Base-by-base conservation (phyloP, 1,140 invertebrate genomes). In the Globodera rostochiensis region DNA sequence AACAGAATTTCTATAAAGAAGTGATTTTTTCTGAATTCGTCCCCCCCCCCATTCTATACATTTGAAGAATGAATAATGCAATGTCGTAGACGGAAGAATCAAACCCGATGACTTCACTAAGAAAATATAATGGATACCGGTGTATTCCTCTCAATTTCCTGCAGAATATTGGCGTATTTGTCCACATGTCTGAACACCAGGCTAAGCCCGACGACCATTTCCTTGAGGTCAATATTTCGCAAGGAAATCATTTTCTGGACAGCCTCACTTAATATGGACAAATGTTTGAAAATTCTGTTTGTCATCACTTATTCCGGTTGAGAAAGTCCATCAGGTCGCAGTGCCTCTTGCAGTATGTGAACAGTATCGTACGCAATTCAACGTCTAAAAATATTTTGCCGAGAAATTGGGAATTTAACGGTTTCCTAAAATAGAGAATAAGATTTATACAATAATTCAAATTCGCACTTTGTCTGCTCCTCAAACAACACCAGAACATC, bases 151-250 rank as follows among this genome's bases (percentile, higher is more conserved):
- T 97, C 95, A 73, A 98, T 91, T 91, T 99, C 97, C 91, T 98
- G 95, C 25, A 98, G 91, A 53, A 92, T 85, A 78, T 90, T 91
- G 15, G 95, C 94, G 90, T 98, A 98, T 90, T 97, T 97, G 86
- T 98, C 95, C 50, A 98, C 91, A 80, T 96, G 93, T 74, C 96
- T 93, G 90, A 98, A 98, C 7, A 96, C 95, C 91, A 95, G 95
- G 83, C 95, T 97, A 11, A 99, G 91, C 1, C 94, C 95, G 15
- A 95, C 95, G 5, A 96, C 97, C 47, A 98, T 91, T 11, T 95
- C 94, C 86, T 98, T 92, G 73, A 97, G 92, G 66, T 95, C 60
- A 57, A 80, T 70, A 45, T 95, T 95, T 84, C 93, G 93, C 60
- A 92, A 92, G 91, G 96, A 95, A 94, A 97, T 95, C 84, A 94